Evolutionary conservation across 2,797 vertebrate species (phyloP).

Genomic region (Hippoglossus hippoglossus): DNA sequence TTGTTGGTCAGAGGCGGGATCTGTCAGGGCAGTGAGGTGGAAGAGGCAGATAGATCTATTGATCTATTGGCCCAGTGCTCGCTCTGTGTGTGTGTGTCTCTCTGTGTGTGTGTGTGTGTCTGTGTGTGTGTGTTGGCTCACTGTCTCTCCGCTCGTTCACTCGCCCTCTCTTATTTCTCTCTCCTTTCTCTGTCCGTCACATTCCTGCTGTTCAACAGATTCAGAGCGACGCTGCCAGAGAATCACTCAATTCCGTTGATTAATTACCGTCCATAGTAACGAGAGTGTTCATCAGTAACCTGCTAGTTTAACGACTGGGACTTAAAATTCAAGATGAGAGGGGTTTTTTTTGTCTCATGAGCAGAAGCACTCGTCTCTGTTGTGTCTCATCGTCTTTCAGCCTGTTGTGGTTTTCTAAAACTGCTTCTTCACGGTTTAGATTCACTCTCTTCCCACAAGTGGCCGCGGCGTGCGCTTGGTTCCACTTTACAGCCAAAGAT

Average conservation of each 20-base stretch:
- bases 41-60: conserved; percentile 24
- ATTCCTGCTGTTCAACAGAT: conserved; percentile 61
- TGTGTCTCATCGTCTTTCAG: too few relatives aligned
- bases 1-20: conserved; percentile 15
- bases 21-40: conserved; percentile 46
- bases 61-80: too few relatives aligned
- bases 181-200: conserved; percentile 57
- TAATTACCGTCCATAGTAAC: conserved; percentile 4
- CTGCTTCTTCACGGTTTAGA: too few relatives aligned
- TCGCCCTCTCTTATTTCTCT: conserved; percentile 31
- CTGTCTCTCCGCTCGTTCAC: conserved; percentile 27
- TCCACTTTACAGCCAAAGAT: too few relatives aligned
- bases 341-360: too few relatives aligned
- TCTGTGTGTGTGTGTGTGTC: background rate
- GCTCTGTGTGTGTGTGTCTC: background rate
- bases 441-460: too few relatives aligned
- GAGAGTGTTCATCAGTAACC: background rate
- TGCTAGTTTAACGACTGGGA: too few relatives aligned
- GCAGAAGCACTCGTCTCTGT: too few relatives aligned
- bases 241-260: background rate
- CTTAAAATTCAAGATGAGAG: too few relatives aligned
- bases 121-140: conserved; percentile 17
- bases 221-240: conserved; percentile 11
- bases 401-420: too few relatives aligned
- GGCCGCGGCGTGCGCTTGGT: too few relatives aligned